Evolutionary conservation across 2,888 invertebrate genomes (phyloP).

Genomic region (Drosophila suboccidentalis): DNA sequence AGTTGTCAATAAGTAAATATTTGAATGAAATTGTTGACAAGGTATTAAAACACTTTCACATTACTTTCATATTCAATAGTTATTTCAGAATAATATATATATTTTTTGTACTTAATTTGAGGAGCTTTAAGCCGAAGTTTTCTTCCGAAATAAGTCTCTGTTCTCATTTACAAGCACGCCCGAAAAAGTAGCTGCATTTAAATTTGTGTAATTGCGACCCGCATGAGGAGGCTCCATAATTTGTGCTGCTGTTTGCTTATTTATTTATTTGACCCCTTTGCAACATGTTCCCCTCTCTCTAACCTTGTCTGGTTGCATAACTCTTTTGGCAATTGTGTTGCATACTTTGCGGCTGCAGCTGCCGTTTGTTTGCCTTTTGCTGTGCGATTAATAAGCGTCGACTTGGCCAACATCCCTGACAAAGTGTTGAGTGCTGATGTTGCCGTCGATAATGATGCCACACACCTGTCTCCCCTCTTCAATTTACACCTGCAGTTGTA

Average conservation of each 20-base stretch:
- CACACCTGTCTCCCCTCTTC: not conserved
- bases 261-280: slow-evolving; percentile 29
- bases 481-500: slow-evolving; percentile 42
- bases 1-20: too few species aligned
- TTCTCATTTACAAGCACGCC: not conserved
- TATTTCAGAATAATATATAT: not conserved
- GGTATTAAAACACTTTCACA: not conserved
- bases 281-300: not conserved
- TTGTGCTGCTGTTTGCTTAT: slow-evolving; percentile 12
- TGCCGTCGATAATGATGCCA: slow-evolving; percentile 68
- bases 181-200: slow-evolving; percentile 13
- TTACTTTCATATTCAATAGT: not conserved
- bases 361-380: slow-evolving; percentile 66
- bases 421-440: slow-evolving; percentile 30
- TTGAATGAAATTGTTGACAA: too few species aligned
- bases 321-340: slow-evolving; percentile 60
- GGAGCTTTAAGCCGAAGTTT: not conserved
- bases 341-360: slow-evolving; percentile 76
- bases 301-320: slow-evolving; percentile 6
- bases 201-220: slow-evolving; percentile 51
- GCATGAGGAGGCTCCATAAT: slow-evolving; percentile 35
- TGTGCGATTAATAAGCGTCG: slow-evolving; percentile 41
- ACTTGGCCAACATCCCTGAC: slow-evolving; percentile 1
- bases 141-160: not conserved
- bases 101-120: slow-evolving; percentile 6